Evolutionary conservation across 2,888 invertebrate genomes (phyloP), one percentile per base, ranked within the genome.

Genomic region (Xylocampa areola): DNA sequence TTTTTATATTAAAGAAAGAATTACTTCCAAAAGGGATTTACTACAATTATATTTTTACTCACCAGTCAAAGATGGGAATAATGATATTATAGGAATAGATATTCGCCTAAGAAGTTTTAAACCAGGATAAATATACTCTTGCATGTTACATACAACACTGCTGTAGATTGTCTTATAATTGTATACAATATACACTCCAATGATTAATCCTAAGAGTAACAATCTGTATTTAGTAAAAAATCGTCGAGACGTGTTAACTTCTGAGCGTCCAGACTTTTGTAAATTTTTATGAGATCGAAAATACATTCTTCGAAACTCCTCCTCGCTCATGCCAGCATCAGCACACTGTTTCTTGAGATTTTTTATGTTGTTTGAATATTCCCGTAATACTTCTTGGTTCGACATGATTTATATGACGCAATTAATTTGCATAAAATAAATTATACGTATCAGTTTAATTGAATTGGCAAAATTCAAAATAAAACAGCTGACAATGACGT

Each of bases 81-180:
- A 88, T 60, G 95, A 95, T 68, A 97, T 95, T 25, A 98, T 82
- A n/a, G 98, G 97, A 76, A 98, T 95, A 41, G 97, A 96, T 68
- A 97, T 79, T 74, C 95, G 95, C 52, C 98, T 94, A 80, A 97
- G 91, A 21, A 96, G 84, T 76, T 96, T 96, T 88, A 98, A 95
- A 8, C 96, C 96, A 7, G 97, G 97, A 91, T 98, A 97, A 72
- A 98, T 97, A 75, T 96, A 95, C 55, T 96, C 96, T 87, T 97
- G 97, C 17, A 97, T 92, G 87, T 96, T 96, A 83, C 97, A 95
- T 69, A 96, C 89, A 67, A 97, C 88, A 70, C 95, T 94, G 82
- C 95, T 96, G 62, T 96, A 95, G 8, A 96, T 95, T 16, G 95
- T 94, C 79, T 95, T 96, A 79, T 95, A 95, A 76, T 96, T 94